Evolutionary conservation across 2,113 vertebrate species (phyloP), one percentile per base, ranked within the genome.

Genomic region (Pongo abelii): DNA sequence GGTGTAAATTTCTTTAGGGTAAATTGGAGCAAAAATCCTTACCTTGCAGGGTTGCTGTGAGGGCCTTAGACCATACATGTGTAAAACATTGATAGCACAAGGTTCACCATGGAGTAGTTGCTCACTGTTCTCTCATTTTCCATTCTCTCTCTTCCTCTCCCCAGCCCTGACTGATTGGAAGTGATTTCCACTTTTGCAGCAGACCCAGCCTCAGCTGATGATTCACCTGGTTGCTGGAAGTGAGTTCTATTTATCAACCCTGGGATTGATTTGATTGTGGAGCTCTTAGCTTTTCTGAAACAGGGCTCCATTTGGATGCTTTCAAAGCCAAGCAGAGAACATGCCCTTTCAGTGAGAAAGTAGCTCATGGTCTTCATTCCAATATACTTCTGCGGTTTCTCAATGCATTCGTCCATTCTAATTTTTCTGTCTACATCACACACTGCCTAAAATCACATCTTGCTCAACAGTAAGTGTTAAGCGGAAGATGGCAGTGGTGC

Each of bases 61-160:
- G 74, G 25, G 40, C 23, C 35, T 11, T 9, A 38, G 43, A 27
- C 6, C 6, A 6, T 25, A 8, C 3, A 0, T 9, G 11, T n/a
- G 9, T 4, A 27, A 89, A 74, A 32, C 27, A 3, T 13, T 25
- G 17, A 59, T 32, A 43, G 12, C 55, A n/a, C 38, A 64, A 52
- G 8, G 32, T 67, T 48, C n/a, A n/a, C 23, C 23, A 81, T 13
- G 2, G 6, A 52, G 27, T 22, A 84, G 64, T 4, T 84, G 30
- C 46, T 91, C 38, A 23, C 14, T 84, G 32, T 48, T 50, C 48
- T 16, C 57, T 78, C 64, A 18, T 70, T 35, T 52, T 40, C 23
- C 11, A 52, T 11, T 35, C 59, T 43, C 20, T 77, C 6, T 40
- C 61, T 85, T 52, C 25, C 38, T 20, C 48, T 77, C 23, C 50